Conservation (phyloP, 2,797 vertebrate genomes). For the Microtus californicus region DNA sequence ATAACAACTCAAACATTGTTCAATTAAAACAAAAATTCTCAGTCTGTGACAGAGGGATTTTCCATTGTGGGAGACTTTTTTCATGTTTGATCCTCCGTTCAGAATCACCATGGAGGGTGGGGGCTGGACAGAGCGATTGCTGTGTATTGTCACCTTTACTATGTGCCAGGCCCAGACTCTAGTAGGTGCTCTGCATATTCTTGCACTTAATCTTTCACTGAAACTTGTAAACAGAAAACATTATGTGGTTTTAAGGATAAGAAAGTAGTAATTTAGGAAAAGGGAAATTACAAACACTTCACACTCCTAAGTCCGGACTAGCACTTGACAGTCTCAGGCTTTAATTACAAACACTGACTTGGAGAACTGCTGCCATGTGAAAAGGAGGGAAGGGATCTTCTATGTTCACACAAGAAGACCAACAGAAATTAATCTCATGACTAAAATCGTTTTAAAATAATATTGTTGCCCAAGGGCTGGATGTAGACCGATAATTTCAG, state of each 20-base stretch:
- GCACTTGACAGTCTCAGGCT: too few relatives aligned
- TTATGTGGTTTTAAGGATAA: slow-evolving; percentile 20
- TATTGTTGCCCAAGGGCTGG: slow-evolving; percentile 88
- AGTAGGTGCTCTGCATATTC: not conserved
- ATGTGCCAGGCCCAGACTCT: not conserved
- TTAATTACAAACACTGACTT: not conserved
- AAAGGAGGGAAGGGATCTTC: not conserved
- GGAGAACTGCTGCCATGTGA: not conserved
- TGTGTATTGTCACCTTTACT: not conserved
- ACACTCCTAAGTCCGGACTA: too few relatives aligned
- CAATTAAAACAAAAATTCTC: not conserved
- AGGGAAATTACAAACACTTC: not conserved
- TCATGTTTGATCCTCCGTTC: not conserved
- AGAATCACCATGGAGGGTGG: not conserved
- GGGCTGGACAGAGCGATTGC: not conserved
- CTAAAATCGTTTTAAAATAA: not conserved
- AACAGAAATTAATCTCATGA: slow-evolving; percentile 31
- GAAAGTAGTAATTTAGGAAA: not conserved
- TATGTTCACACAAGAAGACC: not conserved
- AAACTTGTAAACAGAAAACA: not conserved
- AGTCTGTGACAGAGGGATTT: not conserved
- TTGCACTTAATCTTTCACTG: slow-evolving; percentile 35
- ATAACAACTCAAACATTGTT: not conserved
- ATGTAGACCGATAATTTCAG: not conserved
- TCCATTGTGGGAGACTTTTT: not conserved